Conservation (phyloP, 2,113 vertebrate species). For the Noturus placidus region DNA sequence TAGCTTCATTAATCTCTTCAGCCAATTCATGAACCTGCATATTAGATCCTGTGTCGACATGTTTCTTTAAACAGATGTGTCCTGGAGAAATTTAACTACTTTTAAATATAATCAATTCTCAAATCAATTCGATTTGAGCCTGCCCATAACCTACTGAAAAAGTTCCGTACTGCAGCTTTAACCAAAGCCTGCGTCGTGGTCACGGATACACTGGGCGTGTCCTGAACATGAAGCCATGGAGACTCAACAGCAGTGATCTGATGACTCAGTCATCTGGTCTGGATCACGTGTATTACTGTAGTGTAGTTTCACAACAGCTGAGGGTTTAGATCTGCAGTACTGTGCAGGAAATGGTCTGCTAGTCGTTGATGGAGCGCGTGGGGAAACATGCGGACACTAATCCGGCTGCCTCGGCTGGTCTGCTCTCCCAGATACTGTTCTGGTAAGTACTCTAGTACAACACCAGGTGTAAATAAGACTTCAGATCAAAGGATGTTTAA, state of each 20-base stretch:
- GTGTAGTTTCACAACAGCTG: neutral
- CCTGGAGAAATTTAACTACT: too few relatives aligned
- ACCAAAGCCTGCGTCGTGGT: neutral
- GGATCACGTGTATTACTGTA: neutral
- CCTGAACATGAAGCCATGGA: neutral
- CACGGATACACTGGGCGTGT: neutral
- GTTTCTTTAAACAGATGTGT: too few relatives aligned
- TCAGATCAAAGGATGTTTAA: neutral
- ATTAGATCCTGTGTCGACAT: too few relatives aligned
- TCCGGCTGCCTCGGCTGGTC: conserved; percentile 66
- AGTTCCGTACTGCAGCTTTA: too few relatives aligned
- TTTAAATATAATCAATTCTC: too few relatives aligned
- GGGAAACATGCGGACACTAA: conserved; percentile 63
- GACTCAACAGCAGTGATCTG: neutral
- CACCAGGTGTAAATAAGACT: too few relatives aligned
- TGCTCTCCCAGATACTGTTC: conserved; percentile 72
- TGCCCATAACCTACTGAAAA: too few relatives aligned
- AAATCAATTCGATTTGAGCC: too few relatives aligned
- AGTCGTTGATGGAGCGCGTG: conserved; percentile 62
- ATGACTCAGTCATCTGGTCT: neutral
- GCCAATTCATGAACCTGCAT: too few relatives aligned
- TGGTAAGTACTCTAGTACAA: conserved; percentile 65
- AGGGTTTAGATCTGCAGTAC: neutral
- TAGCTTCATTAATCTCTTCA: too few relatives aligned
- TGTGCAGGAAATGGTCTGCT: too few relatives aligned